These are phyloP conservation scores for Dermatemys mawii DNA, from an alignment of 2,113 vertebrate species.

Conservation along the genomic window DNA sequence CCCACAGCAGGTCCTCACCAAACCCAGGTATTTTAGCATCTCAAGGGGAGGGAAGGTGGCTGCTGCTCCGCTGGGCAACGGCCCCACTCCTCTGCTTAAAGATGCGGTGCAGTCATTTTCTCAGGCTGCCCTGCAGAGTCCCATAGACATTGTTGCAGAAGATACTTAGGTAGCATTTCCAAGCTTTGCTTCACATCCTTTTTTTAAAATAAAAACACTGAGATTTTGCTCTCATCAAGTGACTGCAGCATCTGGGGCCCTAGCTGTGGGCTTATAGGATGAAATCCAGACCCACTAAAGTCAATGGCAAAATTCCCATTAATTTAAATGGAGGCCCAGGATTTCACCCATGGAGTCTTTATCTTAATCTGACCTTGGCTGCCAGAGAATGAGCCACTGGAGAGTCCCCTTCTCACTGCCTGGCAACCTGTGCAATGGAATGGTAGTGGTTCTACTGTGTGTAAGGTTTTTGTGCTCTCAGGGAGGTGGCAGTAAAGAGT, in stretches of 20 bases:
- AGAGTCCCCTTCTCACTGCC: background rate
- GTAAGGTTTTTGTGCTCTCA: background rate
- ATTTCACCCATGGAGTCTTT: background rate
- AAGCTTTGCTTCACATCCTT: background rate
- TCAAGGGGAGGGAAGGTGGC: background rate
- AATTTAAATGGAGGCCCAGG: background rate
- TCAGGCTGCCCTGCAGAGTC: background rate
- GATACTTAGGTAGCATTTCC: background rate
- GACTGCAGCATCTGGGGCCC: background rate
- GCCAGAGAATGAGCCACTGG: background rate
- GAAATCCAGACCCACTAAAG: background rate
- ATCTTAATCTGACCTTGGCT: background rate
- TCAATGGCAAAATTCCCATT: background rate
- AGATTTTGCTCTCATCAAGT: background rate
- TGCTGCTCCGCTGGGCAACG: background rate
- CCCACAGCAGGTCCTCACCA: background rate
- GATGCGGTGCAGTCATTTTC: background rate
- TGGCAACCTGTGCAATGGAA: background rate
- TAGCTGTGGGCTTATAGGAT: background rate
- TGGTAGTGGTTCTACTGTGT: background rate
- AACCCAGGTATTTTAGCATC: background rate
- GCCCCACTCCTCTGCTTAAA: background rate
- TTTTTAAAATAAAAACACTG: background rate
- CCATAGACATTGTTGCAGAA: background rate
- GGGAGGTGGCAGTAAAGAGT: background rate